phyloP scores from a whole-genome alignment of 2,888 invertebrate species.

The Diaperis boleti region DNA sequence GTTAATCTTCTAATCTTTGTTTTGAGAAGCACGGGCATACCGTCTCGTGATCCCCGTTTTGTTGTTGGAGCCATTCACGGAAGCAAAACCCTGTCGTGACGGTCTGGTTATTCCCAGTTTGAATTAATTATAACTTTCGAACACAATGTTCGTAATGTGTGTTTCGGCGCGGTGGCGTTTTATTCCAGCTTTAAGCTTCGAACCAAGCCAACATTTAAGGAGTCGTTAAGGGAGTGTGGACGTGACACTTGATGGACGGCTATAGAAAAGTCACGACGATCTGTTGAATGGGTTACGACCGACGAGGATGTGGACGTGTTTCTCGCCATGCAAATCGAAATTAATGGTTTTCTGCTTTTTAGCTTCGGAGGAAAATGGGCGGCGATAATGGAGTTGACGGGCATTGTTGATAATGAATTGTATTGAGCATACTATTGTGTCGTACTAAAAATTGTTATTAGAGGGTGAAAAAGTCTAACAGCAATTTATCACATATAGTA shows the following conservation, averaged over 20 bases:
- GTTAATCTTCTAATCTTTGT: no score
- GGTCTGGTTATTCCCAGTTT: slow-evolving; percentile 27
- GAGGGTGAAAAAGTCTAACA: no score
- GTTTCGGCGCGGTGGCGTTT: slow-evolving; percentile 1
- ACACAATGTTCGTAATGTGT: slow-evolving; percentile 10
- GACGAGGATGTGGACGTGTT: neutral
- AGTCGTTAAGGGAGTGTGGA: neutral
- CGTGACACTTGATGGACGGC: slow-evolving; percentile 16
- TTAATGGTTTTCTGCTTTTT: slow-evolving; percentile 19
- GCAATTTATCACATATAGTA: no score
- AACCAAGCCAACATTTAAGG: neutral
- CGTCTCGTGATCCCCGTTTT: slow-evolving; percentile 35
- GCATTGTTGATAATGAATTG: neutral
- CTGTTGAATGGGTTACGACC: neutral
- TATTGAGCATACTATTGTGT: no score
- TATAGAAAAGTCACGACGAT: neutral
- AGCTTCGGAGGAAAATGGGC: neutral
- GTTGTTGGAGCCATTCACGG: slow-evolving; percentile 35
- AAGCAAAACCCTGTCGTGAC: slow-evolving; percentile 19
- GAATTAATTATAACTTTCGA: slow-evolving; percentile 37
- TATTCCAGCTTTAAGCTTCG: slow-evolving; percentile 5
- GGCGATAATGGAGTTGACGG: slow-evolving; percentile 23
- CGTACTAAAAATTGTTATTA: no score
- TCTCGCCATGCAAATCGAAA: slow-evolving; percentile 7
- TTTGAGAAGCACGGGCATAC: no score